Evolutionary conservation across 1,140 invertebrate species (phyloP).

Genomic region (Micrasema longulum): DNA sequence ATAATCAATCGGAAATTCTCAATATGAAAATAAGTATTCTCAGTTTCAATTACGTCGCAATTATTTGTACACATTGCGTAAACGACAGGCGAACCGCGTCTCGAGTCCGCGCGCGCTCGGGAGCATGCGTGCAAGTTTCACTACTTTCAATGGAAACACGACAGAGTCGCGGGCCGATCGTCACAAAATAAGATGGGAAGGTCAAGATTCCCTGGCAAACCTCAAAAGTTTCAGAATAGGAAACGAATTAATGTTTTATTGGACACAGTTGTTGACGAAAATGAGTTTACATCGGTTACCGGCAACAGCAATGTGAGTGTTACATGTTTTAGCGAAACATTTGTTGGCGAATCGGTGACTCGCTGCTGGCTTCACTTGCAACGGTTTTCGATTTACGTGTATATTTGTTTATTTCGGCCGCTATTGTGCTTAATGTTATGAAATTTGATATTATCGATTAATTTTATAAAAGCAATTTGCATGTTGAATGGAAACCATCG

Average conservation of each 20-base stretch:
- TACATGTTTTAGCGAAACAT: conserved; percentile 45
- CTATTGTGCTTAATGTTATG: conserved; percentile 4
- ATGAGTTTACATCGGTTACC: conserved; percentile 62
- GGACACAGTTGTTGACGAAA: conserved; percentile 65
- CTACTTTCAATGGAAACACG: conserved; percentile 65
- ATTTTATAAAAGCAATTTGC: conserved; percentile 7
- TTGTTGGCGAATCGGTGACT: conserved; percentile 41
- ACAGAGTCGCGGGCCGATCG: conserved; percentile 63
- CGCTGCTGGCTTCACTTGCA: conserved; percentile 44
- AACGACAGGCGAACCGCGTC: conserved; percentile 60
- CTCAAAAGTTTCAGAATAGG: conserved; percentile 84
- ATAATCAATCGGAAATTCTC: conserved; percentile 15
- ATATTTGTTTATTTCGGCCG: conserved; percentile 22
- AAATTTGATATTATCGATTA: conserved; percentile 26
- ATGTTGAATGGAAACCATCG: conserved; percentile 8
- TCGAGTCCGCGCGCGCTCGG: conserved; percentile 64
- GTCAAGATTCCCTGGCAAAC: conserved; percentile 86
- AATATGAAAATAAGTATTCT: conserved; percentile 24
- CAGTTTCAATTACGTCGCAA: conserved; percentile 66
- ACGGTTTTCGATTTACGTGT: conserved; percentile 41
- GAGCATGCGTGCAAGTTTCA: conserved; percentile 69
- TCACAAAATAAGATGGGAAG: conserved; percentile 68
- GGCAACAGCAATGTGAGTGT: conserved; percentile 56
- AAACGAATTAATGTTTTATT: conserved; percentile 82
- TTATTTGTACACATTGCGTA: conserved; percentile 68